These are phyloP conservation scores for Ailuropoda melanoleuca DNA, from an alignment of 2,113 vertebrate genomes.

Conservation along the genomic window DNA sequence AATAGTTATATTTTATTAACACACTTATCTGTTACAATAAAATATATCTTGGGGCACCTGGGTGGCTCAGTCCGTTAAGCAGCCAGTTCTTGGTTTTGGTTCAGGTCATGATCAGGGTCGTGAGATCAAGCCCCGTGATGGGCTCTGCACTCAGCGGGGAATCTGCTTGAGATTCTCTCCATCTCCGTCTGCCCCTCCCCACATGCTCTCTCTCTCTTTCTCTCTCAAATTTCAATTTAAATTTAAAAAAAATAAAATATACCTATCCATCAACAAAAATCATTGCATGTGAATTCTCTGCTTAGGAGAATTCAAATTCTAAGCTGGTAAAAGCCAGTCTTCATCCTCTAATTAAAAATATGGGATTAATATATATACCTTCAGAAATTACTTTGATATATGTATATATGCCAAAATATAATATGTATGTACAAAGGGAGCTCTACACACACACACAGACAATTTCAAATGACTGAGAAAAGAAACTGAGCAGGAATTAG, in stretches of 20 bases:
- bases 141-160: neutral
- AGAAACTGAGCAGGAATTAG: neutral
- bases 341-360: neutral
- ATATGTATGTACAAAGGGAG: neutral
- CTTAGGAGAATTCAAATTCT: neutral
- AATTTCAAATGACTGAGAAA: neutral
- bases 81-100: neutral
- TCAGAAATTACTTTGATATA: neutral
- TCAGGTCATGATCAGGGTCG: neutral
- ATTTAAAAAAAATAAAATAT: neutral
- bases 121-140: neutral
- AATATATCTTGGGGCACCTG: neutral
- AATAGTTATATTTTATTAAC: constrained; percentile 3
- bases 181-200: neutral
- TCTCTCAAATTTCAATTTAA: neutral
- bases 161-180: neutral
- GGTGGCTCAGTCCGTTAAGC: neutral
- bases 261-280: neutral
- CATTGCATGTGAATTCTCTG: neutral
- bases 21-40: neutral
- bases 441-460: neutral
- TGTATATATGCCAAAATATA: neutral
- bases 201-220: neutral
- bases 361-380: neutral
- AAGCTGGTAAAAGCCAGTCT: neutral